phyloP scores from a whole-genome alignment of 2,797 vertebrate genomes.

The Malacoctenus gilli region DNA sequence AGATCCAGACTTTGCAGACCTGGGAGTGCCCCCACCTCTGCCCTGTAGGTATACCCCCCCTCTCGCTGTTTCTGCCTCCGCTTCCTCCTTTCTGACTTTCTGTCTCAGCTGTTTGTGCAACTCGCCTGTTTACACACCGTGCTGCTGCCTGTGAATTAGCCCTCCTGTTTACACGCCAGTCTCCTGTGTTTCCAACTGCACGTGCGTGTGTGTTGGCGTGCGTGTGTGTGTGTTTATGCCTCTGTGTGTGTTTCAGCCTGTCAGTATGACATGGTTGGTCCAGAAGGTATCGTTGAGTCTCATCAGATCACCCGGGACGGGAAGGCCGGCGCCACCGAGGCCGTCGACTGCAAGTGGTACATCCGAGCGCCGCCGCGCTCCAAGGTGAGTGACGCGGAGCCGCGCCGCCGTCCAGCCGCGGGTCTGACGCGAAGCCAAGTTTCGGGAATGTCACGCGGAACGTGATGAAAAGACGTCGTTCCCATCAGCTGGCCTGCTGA shows the following conservation, averaged over 20 bases:
- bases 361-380: constrained; percentile 95
- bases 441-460: constrained; percentile 41
- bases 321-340: constrained; percentile 91
- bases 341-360: constrained; percentile 99
- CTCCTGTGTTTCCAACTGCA: constrained; percentile 59
- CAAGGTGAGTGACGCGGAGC: constrained; percentile 87
- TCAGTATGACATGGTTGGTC: constrained; percentile 97
- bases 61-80: constrained; percentile 26
- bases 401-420: constrained; percentile 6
- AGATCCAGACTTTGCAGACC: constrained; percentile 99
- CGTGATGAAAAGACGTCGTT: constrained; percentile 8
- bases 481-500: constrained; percentile 26
- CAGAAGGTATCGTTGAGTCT: constrained; percentile 98
- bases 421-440: constrained; percentile 24
- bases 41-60: constrained; percentile 89
- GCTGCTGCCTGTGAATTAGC: constrained; percentile 1
- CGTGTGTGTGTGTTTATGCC: constrained; percentile 35
- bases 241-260: constrained; percentile 85
- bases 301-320: constrained; percentile 95
- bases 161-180: constrained; percentile 14
- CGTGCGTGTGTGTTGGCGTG: constrained; percentile 1
- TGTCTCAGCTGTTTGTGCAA: constrained; percentile 3
- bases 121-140: background rate
- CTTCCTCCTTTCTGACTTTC: constrained; percentile 9
- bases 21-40: constrained; percentile 94